Conservation (phyloP, 2,797 vertebrate species). For the Rhincodon typus region DNA sequence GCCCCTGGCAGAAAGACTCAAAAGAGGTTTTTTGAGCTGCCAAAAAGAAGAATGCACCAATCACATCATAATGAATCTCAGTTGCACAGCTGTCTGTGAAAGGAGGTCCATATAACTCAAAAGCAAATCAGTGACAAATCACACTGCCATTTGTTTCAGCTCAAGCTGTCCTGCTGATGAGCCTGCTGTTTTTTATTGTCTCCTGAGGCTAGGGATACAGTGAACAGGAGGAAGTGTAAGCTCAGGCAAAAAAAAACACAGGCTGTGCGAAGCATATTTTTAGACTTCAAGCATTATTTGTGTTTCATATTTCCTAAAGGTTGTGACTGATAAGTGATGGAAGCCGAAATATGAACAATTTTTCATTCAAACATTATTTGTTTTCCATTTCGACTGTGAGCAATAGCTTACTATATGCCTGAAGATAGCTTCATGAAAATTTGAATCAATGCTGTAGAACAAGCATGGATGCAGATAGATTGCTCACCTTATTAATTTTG, state of each 20-base stretch:
- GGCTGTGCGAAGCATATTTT: slow-evolving; percentile 13
- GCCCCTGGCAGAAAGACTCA: slow-evolving; percentile 48
- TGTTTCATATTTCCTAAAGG: not conserved
- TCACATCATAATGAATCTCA: slow-evolving; percentile 48
- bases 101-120: slow-evolving; percentile 39
- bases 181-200: slow-evolving; percentile 31
- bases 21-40: slow-evolving; percentile 49
- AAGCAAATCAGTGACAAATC: slow-evolving; percentile 38
- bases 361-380: not conserved
- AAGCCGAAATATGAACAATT: not conserved
- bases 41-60: slow-evolving; percentile 49
- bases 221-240: slow-evolving; percentile 25
- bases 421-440: not conserved
- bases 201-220: slow-evolving; percentile 41
- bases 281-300: not conserved
- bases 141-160: slow-evolving; percentile 34
- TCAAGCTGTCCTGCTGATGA: slow-evolving; percentile 37
- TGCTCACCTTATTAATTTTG: slow-evolving; percentile 7
- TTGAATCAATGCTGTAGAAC: slow-evolving; percentile 28
- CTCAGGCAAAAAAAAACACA: slow-evolving; percentile 1
- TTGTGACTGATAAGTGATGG: not conserved
- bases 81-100: slow-evolving; percentile 41
- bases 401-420: not conserved
- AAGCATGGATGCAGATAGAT: not conserved
- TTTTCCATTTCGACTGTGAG: not conserved